These are phyloP conservation scores for Alectoris magna DNA, from an alignment of 2,797 vertebrate species.

Conservation along the genomic window DNA sequence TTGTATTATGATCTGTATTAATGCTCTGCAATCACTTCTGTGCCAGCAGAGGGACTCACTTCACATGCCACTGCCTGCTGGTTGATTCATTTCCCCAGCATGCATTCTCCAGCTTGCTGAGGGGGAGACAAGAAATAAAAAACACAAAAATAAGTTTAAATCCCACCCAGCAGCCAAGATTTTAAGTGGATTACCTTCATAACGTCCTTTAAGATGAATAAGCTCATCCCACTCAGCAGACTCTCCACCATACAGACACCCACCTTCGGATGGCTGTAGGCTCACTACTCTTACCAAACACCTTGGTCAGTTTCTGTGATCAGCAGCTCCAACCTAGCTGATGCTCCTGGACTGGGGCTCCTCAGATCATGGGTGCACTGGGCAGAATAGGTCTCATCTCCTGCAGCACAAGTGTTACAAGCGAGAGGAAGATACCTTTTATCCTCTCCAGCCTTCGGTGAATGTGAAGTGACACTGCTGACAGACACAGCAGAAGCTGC, in stretches of 20 bases:
- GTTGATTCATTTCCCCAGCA: not conserved
- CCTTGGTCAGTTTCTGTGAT: not conserved
- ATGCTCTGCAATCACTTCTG: fast-evolving
- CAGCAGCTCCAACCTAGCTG: not conserved
- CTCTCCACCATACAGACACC: not conserved
- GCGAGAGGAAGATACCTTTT: not conserved
- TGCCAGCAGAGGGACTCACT: not conserved
- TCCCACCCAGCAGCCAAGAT: not conserved
- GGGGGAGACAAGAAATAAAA: not conserved
- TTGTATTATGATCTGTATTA: not conserved
- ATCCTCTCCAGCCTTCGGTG: not conserved
- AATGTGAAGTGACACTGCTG: not conserved
- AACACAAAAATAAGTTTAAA: not conserved
- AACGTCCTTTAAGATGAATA: not conserved
- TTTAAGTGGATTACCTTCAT: not conserved
- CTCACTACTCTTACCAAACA: not conserved
- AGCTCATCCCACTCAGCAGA: not conserved
- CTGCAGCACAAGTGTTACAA: fast-evolving
- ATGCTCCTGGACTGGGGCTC: not conserved
- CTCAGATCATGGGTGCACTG: not conserved
- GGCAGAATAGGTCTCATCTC: not conserved
- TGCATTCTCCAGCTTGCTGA: not conserved
- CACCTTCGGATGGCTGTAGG: not conserved
- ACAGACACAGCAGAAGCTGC: not conserved
- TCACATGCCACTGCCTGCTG: not conserved